A percentile compares a stretch with the other conserved stretches of the same genome.
phyloP scores from a whole-genome alignment of 2,113 vertebrate genomes.

The Oryctolagus cuniculus region DNA sequence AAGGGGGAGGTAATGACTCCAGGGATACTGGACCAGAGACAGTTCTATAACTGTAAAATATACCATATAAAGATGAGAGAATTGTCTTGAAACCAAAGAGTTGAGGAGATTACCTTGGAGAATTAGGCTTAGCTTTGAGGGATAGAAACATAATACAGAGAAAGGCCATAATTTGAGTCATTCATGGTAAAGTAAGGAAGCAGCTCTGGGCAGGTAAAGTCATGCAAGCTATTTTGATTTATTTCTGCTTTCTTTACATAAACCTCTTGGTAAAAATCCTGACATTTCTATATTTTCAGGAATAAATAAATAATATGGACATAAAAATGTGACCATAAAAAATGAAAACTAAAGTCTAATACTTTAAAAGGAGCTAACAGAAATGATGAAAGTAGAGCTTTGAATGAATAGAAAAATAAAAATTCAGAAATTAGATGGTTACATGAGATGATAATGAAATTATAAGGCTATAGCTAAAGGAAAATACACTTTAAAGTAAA shows the following conservation, averaged over 20 bases:
- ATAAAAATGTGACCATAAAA: not conserved
- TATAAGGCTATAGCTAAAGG: not conserved
- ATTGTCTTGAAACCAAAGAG: not conserved
- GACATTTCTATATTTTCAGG: not conserved
- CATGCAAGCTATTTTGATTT: not conserved
- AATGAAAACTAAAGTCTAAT: not conserved
- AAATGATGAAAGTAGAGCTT: not conserved
- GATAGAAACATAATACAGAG: not conserved
- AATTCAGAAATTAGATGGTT: not conserved
- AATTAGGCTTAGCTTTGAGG: not conserved
- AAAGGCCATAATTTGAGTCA: not conserved
- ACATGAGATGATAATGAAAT: not conserved
- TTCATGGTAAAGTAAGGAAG: not conserved
- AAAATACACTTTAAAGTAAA: not conserved
- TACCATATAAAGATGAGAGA: not conserved
- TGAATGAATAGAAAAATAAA: not conserved
- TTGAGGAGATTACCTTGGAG: not conserved
- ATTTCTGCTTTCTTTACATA: not conserved
- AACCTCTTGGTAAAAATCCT: not conserved
- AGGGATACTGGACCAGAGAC: not conserved
- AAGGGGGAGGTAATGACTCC: not conserved
- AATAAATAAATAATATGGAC: not conserved
- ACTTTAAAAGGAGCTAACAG: conserved; percentile 10
- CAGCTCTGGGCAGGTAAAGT: not conserved
- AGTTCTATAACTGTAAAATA: not conserved